Base-by-base conservation (phyloP, 2,888 invertebrate species). In the Melanostoma mellinum region DNA sequence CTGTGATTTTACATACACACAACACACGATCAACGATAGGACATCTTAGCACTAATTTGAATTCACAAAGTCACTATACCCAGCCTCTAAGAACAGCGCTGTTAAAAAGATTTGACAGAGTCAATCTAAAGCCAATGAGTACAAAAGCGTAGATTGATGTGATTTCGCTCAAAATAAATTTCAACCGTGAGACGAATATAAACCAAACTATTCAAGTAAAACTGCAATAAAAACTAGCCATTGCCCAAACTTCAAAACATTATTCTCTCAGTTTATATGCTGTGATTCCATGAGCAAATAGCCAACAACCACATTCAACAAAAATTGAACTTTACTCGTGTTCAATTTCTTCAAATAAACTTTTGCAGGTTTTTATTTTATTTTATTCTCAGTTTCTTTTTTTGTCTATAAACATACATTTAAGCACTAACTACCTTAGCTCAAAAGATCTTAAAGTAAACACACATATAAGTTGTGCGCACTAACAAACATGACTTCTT, bases 381-480 rank as follows among this genome's bases (percentile, higher is more conserved):
- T 63, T 50, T 36, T 10, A 44, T 33, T 4, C 30, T 10, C 50
- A 30, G 4, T n/a, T 36, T 10, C 42, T 33, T 53, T 6, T 32
- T 52, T 33, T 52, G 8, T 33, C 35, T 20, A 50, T n/a, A 6
- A 48, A 38, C 3, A 20, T 74, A 56, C 44, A 58, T 68, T 75
- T 33, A 53, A 42, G 38, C 71, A 71, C 36, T 72, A 76, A 75
- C 65, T 72, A 52, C 38, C 67, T 68, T 61, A 72, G 50, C 44
- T 61, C 63, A 61, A 77, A 63, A 42, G 33, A 68, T 73, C 72
- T 77, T 72, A 81, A 50, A 72, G 67, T 61, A 68, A 71, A 76
- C 38, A 20, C 20, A 20, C 20, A 72, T 52, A 20, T 6, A 82
- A 63, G 33, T 55, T 81, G 63, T 63, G 48, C 63, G 67, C 30